Percentiles rank a stretch among this genome's conserved stretches.
phyloP scores from a whole-genome alignment of 2,113 vertebrate genomes.

The Hassar affinis region DNA sequence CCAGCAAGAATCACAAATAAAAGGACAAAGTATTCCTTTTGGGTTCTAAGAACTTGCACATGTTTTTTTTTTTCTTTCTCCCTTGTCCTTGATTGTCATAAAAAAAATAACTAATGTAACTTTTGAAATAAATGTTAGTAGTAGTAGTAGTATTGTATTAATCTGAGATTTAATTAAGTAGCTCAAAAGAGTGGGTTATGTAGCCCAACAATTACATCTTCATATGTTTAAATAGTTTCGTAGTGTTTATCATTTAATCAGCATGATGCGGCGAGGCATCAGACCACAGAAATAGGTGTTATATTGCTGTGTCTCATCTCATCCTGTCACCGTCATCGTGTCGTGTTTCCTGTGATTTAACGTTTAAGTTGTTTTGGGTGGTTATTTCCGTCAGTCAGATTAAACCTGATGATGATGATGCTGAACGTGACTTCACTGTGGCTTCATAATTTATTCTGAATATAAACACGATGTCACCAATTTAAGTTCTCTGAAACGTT shows the following conservation, averaged over 20 bases:
- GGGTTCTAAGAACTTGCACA: constrained; percentile 30
- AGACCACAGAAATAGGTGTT: no score
- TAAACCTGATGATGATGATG: not conserved
- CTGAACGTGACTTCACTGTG: not conserved
- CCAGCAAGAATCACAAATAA: constrained; percentile 97
- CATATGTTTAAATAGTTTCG: not conserved
- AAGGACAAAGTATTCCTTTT: constrained; percentile 29
- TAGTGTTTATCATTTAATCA: constrained; percentile 3
- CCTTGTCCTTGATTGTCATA: not conserved
- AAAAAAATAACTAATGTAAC: constrained; percentile 1
- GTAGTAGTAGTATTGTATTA: constrained; percentile 24
- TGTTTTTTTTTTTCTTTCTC: not conserved
- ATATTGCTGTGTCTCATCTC: not conserved
- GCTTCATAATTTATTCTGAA: constrained; percentile 5
- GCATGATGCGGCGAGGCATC: not conserved
- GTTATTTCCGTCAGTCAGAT: not conserved
- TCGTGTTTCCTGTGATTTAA: not conserved
- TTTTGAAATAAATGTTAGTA: constrained; percentile 22
- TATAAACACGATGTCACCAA: not conserved
- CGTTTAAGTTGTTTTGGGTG: not conserved
- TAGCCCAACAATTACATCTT: not conserved
- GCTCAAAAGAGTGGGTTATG: not conserved
- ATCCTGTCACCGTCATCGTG: not conserved
- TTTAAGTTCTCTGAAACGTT: not conserved
- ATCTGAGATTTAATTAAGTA: not conserved